Evolutionary conservation across 2,888 invertebrate genomes (phyloP).

Genomic region (Pilophorus perplexus): DNA sequence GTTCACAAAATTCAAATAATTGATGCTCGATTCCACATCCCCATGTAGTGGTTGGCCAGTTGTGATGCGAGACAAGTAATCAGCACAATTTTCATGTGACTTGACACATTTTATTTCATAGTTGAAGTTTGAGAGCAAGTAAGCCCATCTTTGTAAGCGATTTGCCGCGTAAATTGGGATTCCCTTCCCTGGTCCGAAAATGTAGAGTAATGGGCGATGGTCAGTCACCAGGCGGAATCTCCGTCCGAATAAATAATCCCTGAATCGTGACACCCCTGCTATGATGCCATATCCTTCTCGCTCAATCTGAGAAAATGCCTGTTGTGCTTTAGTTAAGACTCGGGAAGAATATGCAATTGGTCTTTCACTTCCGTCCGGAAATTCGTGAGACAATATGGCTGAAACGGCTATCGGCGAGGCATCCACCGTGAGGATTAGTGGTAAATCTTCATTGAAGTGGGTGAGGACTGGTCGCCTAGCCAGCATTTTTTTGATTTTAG

Average conservation of each 20-base stretch:
- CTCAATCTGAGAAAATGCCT: not conserved
- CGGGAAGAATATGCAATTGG: not conserved
- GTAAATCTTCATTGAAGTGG: constrained; percentile 21
- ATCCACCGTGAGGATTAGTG: constrained; percentile 14
- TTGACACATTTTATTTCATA: constrained; percentile 31
- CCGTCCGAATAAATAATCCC: not conserved
- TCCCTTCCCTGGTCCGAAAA: constrained; percentile 31
- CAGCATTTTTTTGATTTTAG: constrained; percentile 21
- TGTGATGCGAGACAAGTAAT: constrained; percentile 5
- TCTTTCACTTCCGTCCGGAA: not conserved
- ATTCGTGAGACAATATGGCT: constrained; percentile 1
- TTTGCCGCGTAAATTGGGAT: too few relatives aligned
- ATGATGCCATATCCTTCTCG: constrained; percentile 29
- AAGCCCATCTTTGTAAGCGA: constrained; percentile 33
- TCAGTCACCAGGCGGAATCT: not conserved
- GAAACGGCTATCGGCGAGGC: constrained; percentile 18
- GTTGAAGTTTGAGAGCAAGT: constrained; percentile 2
- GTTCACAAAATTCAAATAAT: too few relatives aligned
- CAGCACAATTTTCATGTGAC: constrained; percentile 32
- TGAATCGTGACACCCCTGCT: constrained; percentile 24
- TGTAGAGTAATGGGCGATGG: not conserved
- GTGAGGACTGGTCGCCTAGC: constrained; percentile 19
- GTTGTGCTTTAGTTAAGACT: not conserved
- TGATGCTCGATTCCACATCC: too few relatives aligned
- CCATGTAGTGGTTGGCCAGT: too few relatives aligned